Evolutionary conservation across 2,113 vertebrate species (phyloP), one percentile per base, ranked within the genome.

Genomic region (human (Homo sapiens)): DNA sequence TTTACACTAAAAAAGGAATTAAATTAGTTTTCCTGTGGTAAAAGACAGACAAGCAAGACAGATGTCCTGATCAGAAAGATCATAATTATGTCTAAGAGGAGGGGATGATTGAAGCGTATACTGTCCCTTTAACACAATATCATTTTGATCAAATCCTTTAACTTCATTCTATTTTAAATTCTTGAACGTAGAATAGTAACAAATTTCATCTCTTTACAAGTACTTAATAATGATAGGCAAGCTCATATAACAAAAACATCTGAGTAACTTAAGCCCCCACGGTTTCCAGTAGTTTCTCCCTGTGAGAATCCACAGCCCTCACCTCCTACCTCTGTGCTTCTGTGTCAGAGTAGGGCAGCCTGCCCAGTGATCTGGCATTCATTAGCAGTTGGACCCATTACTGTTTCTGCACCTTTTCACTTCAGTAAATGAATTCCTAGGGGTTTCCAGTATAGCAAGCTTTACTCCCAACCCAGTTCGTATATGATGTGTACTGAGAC

Each of bases 91-190:
- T 90, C 80, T 61, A 72, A 84, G 52, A 79, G 57, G 45, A 59
- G 13, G 57, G 25, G 68, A 30, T 59, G 48, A 59, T 27, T 87
- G 38, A 32, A 52, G 75, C 66, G 32, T 70, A 18, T 76, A 25
- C 66, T 93, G 18, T 38, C 48, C 13, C 40, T 89, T 70, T 93
- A 91, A 61, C 72, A 68, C 30, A 48, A 2, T 79, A 12, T 93
- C 50, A 75, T 95, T 97, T 90, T 90, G 57, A 80, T 87, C 57
- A 93, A 70, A 5, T 85, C 50, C 30, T 91, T 94, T 90, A 90
- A 59, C 35, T 43, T 95, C 16, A 64, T 83, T 64, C 13, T 50
- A 70, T n/a, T 96, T 88, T 94, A 83, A 11, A 68, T 92, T 86
- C 48, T 94, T 84, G 32, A 95, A 55, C 38, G 14, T 35, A 59